Evolutionary conservation across 2,797 vertebrate species (phyloP), one percentile per base, ranked within the genome.

Genomic region (Masticophis lateralis): DNA sequence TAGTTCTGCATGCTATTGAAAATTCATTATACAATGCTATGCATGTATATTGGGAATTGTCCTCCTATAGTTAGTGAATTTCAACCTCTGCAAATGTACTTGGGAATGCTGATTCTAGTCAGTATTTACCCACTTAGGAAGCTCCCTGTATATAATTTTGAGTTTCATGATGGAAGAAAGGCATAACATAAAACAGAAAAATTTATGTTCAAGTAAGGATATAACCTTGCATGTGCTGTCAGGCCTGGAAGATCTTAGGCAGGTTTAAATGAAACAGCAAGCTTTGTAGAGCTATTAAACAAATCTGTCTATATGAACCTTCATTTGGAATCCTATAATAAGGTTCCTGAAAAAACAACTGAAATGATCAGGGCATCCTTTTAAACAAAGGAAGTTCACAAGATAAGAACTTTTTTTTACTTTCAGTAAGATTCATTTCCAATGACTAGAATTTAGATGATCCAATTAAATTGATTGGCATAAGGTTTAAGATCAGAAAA

Each of bases 401-500:
- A 79, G 37, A 86, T 37, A 59, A 61, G n/a, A 61, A 90, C 83
- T 43, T 89, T n/a, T 89, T n/a, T n/a, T 18, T 12, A 22, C 55
- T 60, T 57, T 53, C 74, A 83, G 37, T 25, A 43, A 47, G 37
- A 83, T 20, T 92, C 53, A 57, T 88, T 83, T 90, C 59, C 86
- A 59, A 83, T 28, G 55, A 43, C n/a, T 83, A 86, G 88, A 61
- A 90, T 59, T 90, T 92, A 90, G 69, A 88, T 83, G 57, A 89
- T 92, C 69, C 74, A 90, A 90, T 92, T 92, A 92, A 92, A 86
- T 43, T 90, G 92, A 92, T 16, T 90, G 92, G 74, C 57, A 90
- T 74, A 86, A 92, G 59, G n/a, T 86, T 92, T 69, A 28, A 14
- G 25, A 63, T 9, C 47, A 56, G 18, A 63, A 61, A 89, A 53